These are phyloP conservation scores for Gallinago media DNA, from an alignment of 2,113 vertebrate species.

Conservation along the genomic window DNA sequence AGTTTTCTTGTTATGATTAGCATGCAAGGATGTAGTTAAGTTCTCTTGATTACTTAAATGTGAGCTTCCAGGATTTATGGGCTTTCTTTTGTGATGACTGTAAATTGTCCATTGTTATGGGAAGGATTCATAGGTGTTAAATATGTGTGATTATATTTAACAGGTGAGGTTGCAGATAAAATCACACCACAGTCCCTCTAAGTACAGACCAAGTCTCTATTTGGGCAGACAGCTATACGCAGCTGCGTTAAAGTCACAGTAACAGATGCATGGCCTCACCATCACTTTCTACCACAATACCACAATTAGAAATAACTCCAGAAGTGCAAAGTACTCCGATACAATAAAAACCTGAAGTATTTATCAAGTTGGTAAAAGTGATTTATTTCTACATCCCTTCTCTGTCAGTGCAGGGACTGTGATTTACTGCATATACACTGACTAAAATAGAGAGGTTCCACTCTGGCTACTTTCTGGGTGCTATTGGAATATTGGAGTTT, in stretches of 20 bases:
- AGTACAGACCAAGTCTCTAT: neutral
- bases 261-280: neutral
- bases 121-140: neutral
- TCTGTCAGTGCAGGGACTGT: neutral
- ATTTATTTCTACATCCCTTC: neutral
- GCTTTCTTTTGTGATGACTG: neutral
- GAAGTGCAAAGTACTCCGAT: neutral
- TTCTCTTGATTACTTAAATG: neutral
- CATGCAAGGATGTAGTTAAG: neutral
- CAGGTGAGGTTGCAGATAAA: neutral
- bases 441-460: neutral
- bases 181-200: neutral
- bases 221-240: neutral
- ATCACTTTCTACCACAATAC: neutral
- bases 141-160: neutral
- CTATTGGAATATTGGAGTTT: neutral
- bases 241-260: neutral
- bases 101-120: neutral
- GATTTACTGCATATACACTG: neutral
- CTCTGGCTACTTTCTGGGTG: neutral
- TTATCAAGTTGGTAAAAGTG: neutral
- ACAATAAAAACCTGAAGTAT: neutral
- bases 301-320: neutral
- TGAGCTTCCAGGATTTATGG: neutral
- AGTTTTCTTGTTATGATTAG: neutral